phyloP scores from a whole-genome alignment of 2,113 vertebrate genomes.

The Strix uralensis region DNA sequence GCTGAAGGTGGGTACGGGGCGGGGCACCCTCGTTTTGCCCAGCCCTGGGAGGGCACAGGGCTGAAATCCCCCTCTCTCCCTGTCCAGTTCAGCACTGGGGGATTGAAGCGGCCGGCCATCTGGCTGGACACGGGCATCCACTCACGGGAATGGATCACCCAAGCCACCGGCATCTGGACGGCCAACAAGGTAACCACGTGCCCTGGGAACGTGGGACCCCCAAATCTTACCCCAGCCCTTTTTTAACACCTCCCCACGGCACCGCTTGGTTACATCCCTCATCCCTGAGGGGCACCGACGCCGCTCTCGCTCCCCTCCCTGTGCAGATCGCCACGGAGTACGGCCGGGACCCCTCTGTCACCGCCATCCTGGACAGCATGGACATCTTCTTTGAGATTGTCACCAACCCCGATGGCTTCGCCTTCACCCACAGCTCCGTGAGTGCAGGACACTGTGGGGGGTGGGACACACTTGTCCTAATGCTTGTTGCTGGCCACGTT shows the following conservation, averaged over 20 bases:
- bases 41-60: background rate
- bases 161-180: slow-evolving; percentile 85
- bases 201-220: background rate
- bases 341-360: slow-evolving; percentile 71
- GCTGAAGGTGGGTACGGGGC: slow-evolving; percentile 80
- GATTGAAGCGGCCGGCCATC: slow-evolving; percentile 74
- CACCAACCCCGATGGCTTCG: slow-evolving; percentile 88
- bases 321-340: slow-evolving; percentile 79
- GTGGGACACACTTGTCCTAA: background rate
- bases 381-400: slow-evolving; percentile 89
- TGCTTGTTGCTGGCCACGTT: fast-evolving
- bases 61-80: background rate
- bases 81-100: slow-evolving; percentile 87
- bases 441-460: background rate
- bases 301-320: background rate
- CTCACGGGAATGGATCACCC: slow-evolving; percentile 91
- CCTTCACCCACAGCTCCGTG: slow-evolving; percentile 81
- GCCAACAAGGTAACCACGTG: slow-evolving; percentile 82
- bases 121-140: slow-evolving; percentile 93
- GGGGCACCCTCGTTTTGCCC: background rate
- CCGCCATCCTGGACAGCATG: slow-evolving; percentile 77
- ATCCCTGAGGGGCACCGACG: fast-evolving
- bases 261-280: fast-evolving
- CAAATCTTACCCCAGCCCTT: background rate
- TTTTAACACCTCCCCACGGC: fast-evolving